Evolutionary conservation across 2,797 vertebrate species (phyloP).

Genomic region (Tarsius wallacei): DNA sequence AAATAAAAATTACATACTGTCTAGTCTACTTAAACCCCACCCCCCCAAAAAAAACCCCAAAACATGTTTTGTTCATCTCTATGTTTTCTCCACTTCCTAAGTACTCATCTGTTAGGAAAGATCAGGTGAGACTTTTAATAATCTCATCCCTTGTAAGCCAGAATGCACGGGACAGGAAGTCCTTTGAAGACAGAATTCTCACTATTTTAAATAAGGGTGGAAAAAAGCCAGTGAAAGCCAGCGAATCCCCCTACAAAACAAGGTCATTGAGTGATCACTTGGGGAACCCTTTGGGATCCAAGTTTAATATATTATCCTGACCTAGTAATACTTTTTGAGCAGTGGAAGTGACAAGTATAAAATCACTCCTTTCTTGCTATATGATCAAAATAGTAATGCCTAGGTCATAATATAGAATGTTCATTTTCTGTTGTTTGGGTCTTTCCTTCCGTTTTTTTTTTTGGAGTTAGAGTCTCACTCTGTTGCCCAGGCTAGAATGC

Average conservation of each 20-base stretch:
- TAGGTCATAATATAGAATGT: neutral
- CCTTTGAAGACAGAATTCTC: neutral
- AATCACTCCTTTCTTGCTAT: neutral
- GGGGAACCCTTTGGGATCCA: neutral
- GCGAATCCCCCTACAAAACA: neutral
- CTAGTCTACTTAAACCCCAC: neutral
- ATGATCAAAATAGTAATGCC: neutral
- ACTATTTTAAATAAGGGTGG: neutral
- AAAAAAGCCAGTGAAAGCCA: neutral
- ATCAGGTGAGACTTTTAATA: neutral
- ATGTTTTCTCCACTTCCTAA: neutral
- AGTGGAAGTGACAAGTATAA: neutral
- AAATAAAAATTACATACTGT: neutral
- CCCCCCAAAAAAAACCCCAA: too few species aligned
- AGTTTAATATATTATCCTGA: neutral
- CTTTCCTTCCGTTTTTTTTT: too few species aligned
- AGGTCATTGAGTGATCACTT: neutral
- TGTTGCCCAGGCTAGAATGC: too few species aligned
- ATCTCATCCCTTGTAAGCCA: neutral
- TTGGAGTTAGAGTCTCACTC: too few species aligned
- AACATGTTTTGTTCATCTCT: neutral
- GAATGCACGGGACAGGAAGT: neutral
- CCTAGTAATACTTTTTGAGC: neutral
- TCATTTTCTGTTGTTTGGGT: neutral
- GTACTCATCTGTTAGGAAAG: neutral